Conservation (phyloP, 1,140 invertebrate genomes). For the Ceratina japonica region DNA sequence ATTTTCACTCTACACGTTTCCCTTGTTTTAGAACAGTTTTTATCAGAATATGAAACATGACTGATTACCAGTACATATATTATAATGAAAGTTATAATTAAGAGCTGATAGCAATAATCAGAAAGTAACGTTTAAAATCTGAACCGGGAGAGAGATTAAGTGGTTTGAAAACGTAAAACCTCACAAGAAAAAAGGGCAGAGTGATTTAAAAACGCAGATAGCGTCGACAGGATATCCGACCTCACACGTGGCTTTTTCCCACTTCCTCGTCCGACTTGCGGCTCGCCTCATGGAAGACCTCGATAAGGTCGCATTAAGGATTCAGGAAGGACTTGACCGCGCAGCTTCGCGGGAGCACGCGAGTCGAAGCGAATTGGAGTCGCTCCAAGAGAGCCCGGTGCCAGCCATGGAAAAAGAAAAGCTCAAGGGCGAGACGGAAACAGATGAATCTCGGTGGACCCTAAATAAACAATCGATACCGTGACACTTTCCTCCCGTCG, state of each 20-base stretch:
- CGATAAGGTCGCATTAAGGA: constrained; percentile 50
- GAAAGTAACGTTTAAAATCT: too few species aligned
- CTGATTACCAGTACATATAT: too few species aligned
- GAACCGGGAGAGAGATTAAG: too few species aligned
- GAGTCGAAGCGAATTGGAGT: constrained; percentile 29
- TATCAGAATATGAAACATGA: too few species aligned
- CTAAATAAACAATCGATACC: constrained; percentile 35
- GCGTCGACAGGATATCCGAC: background rate
- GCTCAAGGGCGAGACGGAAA: background rate
- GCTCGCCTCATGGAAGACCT: constrained; percentile 27
- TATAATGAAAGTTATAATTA: too few species aligned
- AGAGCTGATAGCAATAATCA: too few species aligned
- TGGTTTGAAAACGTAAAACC: too few species aligned
- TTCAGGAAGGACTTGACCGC: constrained; percentile 20
- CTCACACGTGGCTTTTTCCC: constrained; percentile 10
- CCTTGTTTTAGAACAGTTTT: too few species aligned
- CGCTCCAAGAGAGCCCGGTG: constrained; percentile 31
- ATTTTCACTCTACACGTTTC: too few species aligned
- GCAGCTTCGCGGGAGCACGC: constrained; percentile 24
- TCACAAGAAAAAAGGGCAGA: background rate
- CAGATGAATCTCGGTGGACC: constrained; percentile 24
- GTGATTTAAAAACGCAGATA: background rate
- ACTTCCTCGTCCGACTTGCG: constrained; percentile 24
- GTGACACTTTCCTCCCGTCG: too few species aligned
- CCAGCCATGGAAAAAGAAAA: constrained; percentile 26